Percentiles rank a stretch among this genome's conserved stretches.
Evolutionary conservation across 2,797 vertebrate species (phyloP).

Genomic region (Sebastes flavidus): DNA sequence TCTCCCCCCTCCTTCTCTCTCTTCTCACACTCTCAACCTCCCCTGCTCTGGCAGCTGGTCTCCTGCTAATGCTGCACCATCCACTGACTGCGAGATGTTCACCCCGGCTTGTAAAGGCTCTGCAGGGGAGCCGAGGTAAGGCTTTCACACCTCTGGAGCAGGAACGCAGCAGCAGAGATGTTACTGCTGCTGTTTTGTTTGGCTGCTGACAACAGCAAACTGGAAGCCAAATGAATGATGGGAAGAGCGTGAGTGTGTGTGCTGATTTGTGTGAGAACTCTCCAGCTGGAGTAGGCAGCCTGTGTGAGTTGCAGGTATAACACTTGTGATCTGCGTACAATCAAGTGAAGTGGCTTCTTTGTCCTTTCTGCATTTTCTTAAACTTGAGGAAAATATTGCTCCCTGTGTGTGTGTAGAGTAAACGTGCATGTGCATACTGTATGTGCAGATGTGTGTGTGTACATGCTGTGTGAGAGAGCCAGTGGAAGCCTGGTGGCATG

Average conservation of each 20-base stretch:
- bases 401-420: background rate
- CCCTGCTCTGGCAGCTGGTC: slow-evolving; percentile 53
- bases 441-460: background rate
- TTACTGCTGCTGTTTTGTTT: slow-evolving; percentile 11
- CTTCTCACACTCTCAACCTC: slow-evolving; percentile 18
- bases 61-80: slow-evolving; percentile 68
- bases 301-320: slow-evolving; percentile 41
- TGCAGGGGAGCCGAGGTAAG: slow-evolving; percentile 73
- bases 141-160: slow-evolving; percentile 24
- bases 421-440: background rate
- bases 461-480: background rate
- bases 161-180: slow-evolving; percentile 2
- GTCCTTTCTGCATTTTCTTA: background rate
- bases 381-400: slow-evolving; percentile 20
- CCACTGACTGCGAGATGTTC: slow-evolving; percentile 72
- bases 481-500: background rate
- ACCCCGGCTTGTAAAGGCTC: slow-evolving; percentile 70
- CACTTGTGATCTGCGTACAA: slow-evolving; percentile 23
- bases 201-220: slow-evolving; percentile 26
- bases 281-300: slow-evolving; percentile 57
- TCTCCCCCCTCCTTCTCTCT: slow-evolving; percentile 23
- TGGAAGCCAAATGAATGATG: slow-evolving; percentile 43
- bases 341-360: slow-evolving; percentile 7
- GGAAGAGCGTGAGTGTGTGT: slow-evolving; percentile 6
- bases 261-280: slow-evolving; percentile 63